Evolutionary conservation across 2,113 vertebrate species (phyloP).

Genomic region (Acanthisitta chloris): DNA sequence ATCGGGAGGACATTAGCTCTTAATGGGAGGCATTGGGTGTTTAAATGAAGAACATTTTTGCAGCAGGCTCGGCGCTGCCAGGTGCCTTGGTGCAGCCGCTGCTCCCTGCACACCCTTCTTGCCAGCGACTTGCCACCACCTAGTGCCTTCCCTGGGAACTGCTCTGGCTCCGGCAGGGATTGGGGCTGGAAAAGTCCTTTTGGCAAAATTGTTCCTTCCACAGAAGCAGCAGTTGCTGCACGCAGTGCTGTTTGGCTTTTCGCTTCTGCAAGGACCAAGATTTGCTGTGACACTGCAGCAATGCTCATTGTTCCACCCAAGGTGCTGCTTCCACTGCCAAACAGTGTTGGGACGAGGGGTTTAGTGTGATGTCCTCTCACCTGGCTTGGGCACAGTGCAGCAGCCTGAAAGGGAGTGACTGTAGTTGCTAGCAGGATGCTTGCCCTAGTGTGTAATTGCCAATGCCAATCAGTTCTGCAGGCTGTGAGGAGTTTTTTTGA

Average conservation of each 20-base stretch:
- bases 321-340: background rate
- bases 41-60: background rate
- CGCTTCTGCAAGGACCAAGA: background rate
- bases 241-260: background rate
- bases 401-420: background rate
- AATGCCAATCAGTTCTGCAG: background rate
- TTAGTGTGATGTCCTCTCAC: background rate
- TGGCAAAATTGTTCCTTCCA: accelerated
- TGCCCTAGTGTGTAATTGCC: background rate
- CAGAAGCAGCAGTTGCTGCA: background rate
- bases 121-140: conserved; percentile 60
- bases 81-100: background rate
- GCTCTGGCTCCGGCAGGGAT: background rate
- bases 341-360: background rate
- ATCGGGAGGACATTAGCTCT: background rate
- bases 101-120: background rate
- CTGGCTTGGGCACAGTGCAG: background rate
- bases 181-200: background rate
- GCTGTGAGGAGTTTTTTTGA: background rate
- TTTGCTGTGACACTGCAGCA: background rate
- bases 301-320: background rate
- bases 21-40: background rate
- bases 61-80: background rate
- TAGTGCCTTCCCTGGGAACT: background rate
- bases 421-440: background rate